These are phyloP conservation scores for Epizoanthus fatuus DNA, from an alignment of 92 coral and sea anemone genomes.

Conservation along the genomic window DNA sequence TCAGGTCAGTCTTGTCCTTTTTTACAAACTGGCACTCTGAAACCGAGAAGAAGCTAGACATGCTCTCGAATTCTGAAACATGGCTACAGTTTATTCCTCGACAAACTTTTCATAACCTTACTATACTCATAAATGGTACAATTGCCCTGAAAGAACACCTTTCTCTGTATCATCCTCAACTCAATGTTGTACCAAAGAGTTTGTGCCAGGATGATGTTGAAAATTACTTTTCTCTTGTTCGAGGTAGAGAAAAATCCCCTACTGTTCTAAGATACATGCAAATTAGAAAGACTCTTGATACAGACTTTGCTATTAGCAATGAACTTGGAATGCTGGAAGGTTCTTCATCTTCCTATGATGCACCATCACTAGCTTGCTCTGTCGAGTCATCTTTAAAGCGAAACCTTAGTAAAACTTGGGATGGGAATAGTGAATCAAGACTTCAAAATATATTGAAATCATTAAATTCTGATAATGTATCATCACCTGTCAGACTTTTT, in stretches of 20 bases:
- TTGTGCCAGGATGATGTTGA: conserved; percentile 49
- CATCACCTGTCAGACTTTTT: neutral
- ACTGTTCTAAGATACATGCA: conserved; percentile 20
- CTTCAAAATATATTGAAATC: neutral
- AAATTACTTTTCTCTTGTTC: conserved; percentile 36
- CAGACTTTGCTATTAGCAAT: conserved; percentile 33
- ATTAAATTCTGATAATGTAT: too few relatives aligned
- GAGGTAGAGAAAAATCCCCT: conserved; percentile 35
- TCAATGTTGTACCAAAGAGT: conserved; percentile 30
- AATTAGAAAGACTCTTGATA: conserved; percentile 32
- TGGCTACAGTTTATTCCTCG: conserved; percentile 30
- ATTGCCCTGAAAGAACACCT: conserved; percentile 18
- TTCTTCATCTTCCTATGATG: conserved; percentile 35
- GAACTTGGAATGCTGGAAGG: conserved; percentile 37
- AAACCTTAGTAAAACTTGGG: neutral
- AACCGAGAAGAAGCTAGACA: neutral
- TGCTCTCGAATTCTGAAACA: neutral
- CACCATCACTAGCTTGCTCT: conserved; percentile 2
- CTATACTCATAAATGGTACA: conserved; percentile 26
- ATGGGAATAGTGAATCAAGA: neutral
- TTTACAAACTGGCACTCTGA: conserved; percentile 41
- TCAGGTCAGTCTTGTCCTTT: conserved; percentile 10
- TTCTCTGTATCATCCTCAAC: neutral
- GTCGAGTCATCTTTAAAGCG: too few relatives aligned
- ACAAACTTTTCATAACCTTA: conserved; percentile 27